phyloP scores from a whole-genome alignment of 2,888 invertebrate genomes.

The Pandemis cinnamomeana region DNA sequence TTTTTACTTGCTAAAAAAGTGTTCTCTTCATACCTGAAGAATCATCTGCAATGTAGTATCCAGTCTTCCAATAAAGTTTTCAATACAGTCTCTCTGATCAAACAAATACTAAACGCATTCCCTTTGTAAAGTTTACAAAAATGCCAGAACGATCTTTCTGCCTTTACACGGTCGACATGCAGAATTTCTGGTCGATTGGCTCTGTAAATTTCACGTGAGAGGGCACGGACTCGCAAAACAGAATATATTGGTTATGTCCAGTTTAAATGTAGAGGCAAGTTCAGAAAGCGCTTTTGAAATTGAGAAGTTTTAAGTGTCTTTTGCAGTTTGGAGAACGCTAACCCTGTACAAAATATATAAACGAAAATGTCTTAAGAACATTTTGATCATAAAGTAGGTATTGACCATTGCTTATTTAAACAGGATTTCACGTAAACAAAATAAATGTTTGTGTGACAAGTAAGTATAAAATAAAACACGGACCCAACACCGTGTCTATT shows the following conservation, averaged over 20 bases:
- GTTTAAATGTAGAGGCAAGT: constrained; percentile 8
- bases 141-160: constrained; percentile 26
- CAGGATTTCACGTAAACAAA: too few relatives aligned
- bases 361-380: too few relatives aligned
- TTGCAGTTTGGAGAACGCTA: not conserved
- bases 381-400: too few relatives aligned
- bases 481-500: too few relatives aligned
- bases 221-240: constrained; percentile 26
- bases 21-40: not conserved
- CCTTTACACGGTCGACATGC: constrained; percentile 35
- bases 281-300: not conserved
- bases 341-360: not conserved
- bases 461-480: too few relatives aligned
- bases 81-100: not conserved
- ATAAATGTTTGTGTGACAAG: too few relatives aligned
- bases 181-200: constrained; percentile 40
- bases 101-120: constrained; percentile 13
- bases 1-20: too few relatives aligned
- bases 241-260: constrained; percentile 26
- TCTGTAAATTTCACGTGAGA: constrained; percentile 31
- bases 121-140: constrained; percentile 31
- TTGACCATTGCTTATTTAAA: too few relatives aligned
- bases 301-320: not conserved
- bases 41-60: not conserved
- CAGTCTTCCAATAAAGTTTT: not conserved